Conservation (phyloP, 53 echinoderm and acorn worm species). For the Luidia sarsii region DNA sequence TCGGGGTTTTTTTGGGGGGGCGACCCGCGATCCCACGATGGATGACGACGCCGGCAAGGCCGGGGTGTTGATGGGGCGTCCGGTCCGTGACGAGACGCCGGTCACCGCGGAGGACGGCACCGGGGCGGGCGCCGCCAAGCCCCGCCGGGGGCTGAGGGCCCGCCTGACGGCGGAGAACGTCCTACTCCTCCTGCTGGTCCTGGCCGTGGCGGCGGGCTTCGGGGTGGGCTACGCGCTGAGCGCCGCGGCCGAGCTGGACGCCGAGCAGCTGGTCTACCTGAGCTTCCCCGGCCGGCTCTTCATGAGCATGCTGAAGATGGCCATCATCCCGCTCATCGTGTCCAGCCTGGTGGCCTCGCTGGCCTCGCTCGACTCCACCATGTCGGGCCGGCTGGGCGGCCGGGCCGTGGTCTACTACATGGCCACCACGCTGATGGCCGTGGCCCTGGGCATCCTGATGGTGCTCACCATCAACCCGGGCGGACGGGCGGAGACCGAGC, state of each 20-base stretch:
- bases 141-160: constrained; percentile 30
- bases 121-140: not conserved
- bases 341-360: constrained; percentile 85
- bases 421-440: constrained; percentile 89
- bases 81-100: too few relatives aligned
- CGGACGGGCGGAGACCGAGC: constrained; percentile 40
- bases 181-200: constrained; percentile 78
- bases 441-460: constrained; percentile 82
- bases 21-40: too few relatives aligned
- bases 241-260: constrained; percentile 66
- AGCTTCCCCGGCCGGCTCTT: constrained; percentile 93
- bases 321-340: constrained; percentile 94
- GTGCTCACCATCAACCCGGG: constrained; percentile 86
- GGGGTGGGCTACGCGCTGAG: constrained; percentile 83
- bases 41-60: too few relatives aligned
- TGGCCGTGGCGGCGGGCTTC: constrained; percentile 84
- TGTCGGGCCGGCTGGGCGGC: constrained; percentile 92
- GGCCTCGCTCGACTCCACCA: constrained; percentile 84
- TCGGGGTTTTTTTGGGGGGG: too few relatives aligned
- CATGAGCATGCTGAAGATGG: constrained; percentile 99
- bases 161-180: constrained; percentile 77
- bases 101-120: not conserved
- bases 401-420: constrained; percentile 88
- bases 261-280: constrained; percentile 85
- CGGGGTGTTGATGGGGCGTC: too few relatives aligned